These are phyloP conservation scores for Lerista edwardsae DNA, from an alignment of 2,797 vertebrate species.

Conservation along the genomic window DNA sequence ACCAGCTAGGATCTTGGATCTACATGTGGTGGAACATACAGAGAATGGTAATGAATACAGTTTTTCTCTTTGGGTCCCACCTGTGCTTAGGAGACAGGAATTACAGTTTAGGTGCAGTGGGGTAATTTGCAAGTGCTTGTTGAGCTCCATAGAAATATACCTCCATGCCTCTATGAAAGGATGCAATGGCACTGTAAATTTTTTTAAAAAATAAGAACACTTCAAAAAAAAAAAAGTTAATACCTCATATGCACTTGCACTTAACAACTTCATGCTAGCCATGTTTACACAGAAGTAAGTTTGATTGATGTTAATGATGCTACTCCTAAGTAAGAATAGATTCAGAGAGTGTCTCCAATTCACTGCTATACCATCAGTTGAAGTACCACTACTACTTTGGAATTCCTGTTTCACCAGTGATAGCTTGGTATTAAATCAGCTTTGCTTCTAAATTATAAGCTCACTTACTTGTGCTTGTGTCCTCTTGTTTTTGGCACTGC, in stretches of 20 bases:
- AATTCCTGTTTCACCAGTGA: background rate
- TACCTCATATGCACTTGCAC: too few species aligned
- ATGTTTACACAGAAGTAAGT: background rate
- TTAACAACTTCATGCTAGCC: background rate
- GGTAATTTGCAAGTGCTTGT: background rate
- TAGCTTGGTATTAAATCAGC: background rate
- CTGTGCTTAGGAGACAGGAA: background rate
- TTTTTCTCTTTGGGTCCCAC: background rate
- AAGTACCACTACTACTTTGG: background rate
- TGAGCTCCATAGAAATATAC: background rate
- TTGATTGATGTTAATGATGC: too few species aligned
- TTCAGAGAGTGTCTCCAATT: background rate
- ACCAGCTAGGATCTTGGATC: constrained; percentile 81
- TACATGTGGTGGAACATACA: constrained; percentile 72
- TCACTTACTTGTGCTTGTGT: background rate
- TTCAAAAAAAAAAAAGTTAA: background rate
- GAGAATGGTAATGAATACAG: constrained; percentile 70
- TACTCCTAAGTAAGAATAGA: background rate
- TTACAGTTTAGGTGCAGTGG: background rate
- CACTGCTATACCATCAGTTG: background rate
- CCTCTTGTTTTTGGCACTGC: background rate
- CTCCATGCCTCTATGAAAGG: too few species aligned
- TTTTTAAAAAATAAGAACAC: too few species aligned
- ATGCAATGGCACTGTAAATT: too few species aligned
- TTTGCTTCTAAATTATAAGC: background rate